Percentiles rank a stretch among this genome's conserved stretches.
Conservation (phyloP, 2,113 vertebrate genomes). For the Synodontis membranacea region DNA sequence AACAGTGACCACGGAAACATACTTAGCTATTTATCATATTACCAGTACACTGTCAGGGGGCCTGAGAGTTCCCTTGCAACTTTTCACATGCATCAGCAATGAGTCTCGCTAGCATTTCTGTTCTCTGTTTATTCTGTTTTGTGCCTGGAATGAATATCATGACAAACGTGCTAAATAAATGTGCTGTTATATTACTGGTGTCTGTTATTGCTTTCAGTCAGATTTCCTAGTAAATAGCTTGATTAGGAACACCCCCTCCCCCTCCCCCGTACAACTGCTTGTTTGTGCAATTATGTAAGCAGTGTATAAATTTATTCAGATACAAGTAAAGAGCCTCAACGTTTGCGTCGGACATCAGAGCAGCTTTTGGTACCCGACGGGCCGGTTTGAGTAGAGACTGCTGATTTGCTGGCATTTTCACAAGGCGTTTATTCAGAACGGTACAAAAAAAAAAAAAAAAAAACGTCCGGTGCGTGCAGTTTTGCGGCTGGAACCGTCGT, state of each 20-base stretch:
- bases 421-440: not conserved
- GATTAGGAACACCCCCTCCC: too few relatives aligned
- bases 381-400: not conserved
- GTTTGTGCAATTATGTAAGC: not conserved
- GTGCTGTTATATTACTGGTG: not conserved
- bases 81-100: not conserved
- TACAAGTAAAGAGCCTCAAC: not conserved
- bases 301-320: not conserved
- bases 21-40: not conserved
- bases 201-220: not conserved
- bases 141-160: not conserved
- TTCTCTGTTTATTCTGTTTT: not conserved
- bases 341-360: not conserved
- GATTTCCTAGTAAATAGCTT: not conserved
- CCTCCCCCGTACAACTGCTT: not conserved
- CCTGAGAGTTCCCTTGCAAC: not conserved
- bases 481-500: not conserved
- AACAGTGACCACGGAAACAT: not conserved
- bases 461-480: not conserved
- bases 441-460: too few relatives aligned
- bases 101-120: not conserved
- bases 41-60: not conserved
- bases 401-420: not conserved
- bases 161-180: not conserved
- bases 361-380: too few relatives aligned